phyloP scores from a whole-genome alignment of 1,140 invertebrate genomes.

The Scaptodrosophila lebanonensis region DNA sequence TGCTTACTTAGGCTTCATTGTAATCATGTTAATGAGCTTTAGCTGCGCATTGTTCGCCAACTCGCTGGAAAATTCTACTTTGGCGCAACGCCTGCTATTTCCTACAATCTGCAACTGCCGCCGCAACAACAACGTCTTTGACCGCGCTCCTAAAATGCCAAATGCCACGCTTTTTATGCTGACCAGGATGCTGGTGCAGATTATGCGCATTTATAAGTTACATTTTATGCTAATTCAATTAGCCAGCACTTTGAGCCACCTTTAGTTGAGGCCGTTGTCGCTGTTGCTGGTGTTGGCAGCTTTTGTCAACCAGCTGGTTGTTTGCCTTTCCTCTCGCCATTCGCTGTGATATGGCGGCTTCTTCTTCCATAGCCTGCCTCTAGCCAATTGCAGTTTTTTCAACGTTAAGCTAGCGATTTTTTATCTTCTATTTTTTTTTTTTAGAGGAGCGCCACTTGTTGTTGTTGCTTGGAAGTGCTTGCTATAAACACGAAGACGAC shows the following conservation, averaged over 20 bases:
- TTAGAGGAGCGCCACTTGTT: conserved; percentile 71
- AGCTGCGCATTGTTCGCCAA: conserved; percentile 31
- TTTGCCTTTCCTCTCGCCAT: conserved; percentile 9
- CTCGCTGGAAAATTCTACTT: conserved; percentile 33
- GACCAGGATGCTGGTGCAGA: conserved; percentile 60
- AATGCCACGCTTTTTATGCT: conserved; percentile 40
- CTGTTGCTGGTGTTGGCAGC: conserved; percentile 29
- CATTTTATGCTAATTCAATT: conserved; percentile 70
- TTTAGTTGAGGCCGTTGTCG: no score
- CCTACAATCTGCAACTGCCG: no score
- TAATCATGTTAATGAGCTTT: conserved; percentile 69
- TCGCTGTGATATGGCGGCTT: conserved; percentile 20
- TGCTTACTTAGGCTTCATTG: conserved; percentile 52
- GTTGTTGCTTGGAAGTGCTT: conserved; percentile 64
- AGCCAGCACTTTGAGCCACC: conserved; percentile 26
- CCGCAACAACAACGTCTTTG: no score
- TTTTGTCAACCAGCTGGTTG: conserved; percentile 43
- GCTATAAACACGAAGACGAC: conserved; percentile 49
- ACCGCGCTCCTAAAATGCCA: conserved; percentile 31
- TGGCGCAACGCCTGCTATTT: conserved; percentile 1
- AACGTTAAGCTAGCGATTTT: no score
- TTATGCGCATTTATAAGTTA: conserved; percentile 61
- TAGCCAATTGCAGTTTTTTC: conserved; percentile 35
- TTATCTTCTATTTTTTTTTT: no score
- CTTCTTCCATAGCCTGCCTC: conserved; percentile 52